Evolutionary conservation across 2,113 vertebrate species (phyloP), one percentile per base, ranked within the genome.

Genomic region (Hemiprocne comata): DNA sequence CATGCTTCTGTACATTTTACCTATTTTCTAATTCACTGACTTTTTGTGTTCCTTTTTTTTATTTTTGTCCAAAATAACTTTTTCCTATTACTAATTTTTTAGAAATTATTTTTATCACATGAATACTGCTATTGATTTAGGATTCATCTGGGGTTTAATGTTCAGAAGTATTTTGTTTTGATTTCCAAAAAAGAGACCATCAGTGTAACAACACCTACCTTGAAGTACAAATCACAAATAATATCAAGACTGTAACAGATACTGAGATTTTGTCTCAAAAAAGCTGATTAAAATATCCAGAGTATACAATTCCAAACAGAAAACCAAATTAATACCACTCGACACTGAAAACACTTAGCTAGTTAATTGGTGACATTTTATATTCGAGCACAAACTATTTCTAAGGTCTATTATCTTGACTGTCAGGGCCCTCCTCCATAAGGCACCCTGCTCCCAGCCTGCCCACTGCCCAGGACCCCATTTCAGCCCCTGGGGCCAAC

Each of bases 371-470:
- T 78, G 31, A 48, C 8, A 29, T 46, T 51, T 77, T 64, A 26
- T n/a, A 8, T 65, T 66, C 42, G 17, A 71, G 31, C 31, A 44
- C 33, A 55, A 21, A 7, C 1, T 36, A 3, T 53, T 83, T 70
- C 28, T 74, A 6, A 15, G 44, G n/a, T 64, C 6, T 38, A 11
- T 38, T 53, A 28, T 24, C 28, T 44, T 24, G 26, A 70, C 31
- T 13, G 1, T 21, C 42, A 62, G 24, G 8, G 28, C 3, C 20
- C 55, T 44, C 31, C 19, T 21, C 20, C 46, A 18, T 48, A 55
- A 2, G 24, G 4, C 9, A 61, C 33, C 4, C 9, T 74, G 5
- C 1, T 9, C 21, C 3, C 3, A 10, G 12, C 7, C 6, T 48
- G 17, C 6, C 48, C 21, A 11, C 18, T 13, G 2, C 15, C 5